phyloP scores from a whole-genome alignment of 2,888 invertebrate species.

The Pheosia gnoma region DNA sequence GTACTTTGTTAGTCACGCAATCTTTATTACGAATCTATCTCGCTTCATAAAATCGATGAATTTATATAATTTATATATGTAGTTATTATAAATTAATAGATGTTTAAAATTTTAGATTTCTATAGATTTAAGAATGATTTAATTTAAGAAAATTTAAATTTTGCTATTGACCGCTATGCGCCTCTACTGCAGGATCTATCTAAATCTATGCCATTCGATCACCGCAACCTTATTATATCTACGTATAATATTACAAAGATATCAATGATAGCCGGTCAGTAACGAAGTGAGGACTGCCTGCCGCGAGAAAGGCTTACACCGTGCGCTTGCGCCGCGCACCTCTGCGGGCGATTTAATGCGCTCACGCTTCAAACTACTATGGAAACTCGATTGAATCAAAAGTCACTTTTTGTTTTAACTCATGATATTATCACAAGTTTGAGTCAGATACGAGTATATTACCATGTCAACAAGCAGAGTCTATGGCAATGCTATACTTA shows the following conservation, averaged over 20 bases:
- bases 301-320: constrained; percentile 1
- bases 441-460: no score
- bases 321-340: constrained; percentile 11
- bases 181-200: not conserved
- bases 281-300: constrained; percentile 1
- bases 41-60: no score
- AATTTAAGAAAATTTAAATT: no score
- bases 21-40: no score
- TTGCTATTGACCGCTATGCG: not conserved
- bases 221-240: not conserved
- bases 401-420: not conserved
- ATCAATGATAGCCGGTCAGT: not conserved
- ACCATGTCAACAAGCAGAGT: no score
- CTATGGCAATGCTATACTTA: no score
- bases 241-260: constrained; percentile 3
- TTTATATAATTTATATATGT: no score
- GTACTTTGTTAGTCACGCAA: no score
- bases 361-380: constrained; percentile 12
- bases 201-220: not conserved
- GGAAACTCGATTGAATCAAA: constrained; percentile 11
- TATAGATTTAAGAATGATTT: no score
- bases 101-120: no score
- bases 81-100: no score
- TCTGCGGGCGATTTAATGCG: constrained; percentile 12
- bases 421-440: no score